Evolutionary conservation across 2,113 vertebrate genomes (phyloP).

Genomic region (Ailuropoda melanoleuca): DNA sequence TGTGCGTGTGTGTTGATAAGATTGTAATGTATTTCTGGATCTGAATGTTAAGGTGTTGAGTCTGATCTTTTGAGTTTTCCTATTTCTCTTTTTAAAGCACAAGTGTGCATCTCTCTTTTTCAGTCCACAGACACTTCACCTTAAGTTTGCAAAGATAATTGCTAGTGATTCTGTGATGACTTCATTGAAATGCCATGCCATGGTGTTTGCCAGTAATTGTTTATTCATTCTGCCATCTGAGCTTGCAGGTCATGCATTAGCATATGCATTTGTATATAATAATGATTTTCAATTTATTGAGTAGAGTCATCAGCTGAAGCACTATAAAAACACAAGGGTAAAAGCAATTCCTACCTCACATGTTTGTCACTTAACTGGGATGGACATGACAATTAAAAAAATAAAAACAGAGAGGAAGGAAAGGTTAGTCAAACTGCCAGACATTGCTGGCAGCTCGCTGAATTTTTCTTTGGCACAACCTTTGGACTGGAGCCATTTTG

Average conservation of each 20-base stretch:
- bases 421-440: slow-evolving; percentile 35
- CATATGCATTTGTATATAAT: slow-evolving; percentile 73
- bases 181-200: slow-evolving; percentile 71
- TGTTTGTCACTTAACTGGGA: slow-evolving; percentile 47
- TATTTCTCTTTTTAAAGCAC: slow-evolving; percentile 47
- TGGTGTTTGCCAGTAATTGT: slow-evolving; percentile 70
- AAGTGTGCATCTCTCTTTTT: background rate
- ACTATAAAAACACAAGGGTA: slow-evolving; percentile 56
- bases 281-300: slow-evolving; percentile 75
- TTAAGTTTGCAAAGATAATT: slow-evolving; percentile 73
- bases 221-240: slow-evolving; percentile 58
- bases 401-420: slow-evolving; percentile 52
- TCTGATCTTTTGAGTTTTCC: slow-evolving; percentile 21
- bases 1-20: background rate
- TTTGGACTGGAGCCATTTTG: slow-evolving; percentile 58
- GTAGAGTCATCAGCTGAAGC: slow-evolving; percentile 60
- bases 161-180: slow-evolving; percentile 70
- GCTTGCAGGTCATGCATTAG: slow-evolving; percentile 69
- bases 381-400: slow-evolving; percentile 66
- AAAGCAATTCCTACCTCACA: slow-evolving; percentile 51
- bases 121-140: slow-evolving; percentile 17
- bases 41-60: slow-evolving; percentile 16
- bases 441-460: slow-evolving; percentile 24
- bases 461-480: slow-evolving; percentile 64
- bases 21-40: background rate